Conservation (phyloP, 2,797 vertebrate genomes). For the Sebastolobus altivelis region DNA sequence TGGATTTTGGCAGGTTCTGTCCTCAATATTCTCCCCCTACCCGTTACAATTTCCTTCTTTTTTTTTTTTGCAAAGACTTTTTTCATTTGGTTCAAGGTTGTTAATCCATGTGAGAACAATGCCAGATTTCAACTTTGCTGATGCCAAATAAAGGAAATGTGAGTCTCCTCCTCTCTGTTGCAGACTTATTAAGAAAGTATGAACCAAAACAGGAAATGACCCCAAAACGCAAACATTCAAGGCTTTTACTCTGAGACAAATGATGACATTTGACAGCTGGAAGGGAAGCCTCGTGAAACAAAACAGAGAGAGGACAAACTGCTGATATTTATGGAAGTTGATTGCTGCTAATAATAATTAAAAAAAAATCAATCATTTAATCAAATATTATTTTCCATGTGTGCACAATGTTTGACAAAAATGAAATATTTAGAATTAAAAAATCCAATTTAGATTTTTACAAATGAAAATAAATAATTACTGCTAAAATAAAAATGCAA, state of each 20-base stretch:
- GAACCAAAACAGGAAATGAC: conserved; percentile 62
- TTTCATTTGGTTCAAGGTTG: neutral
- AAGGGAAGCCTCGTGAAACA: conserved; percentile 1
- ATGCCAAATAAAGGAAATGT: conserved; percentile 26
- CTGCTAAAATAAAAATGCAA: neutral
- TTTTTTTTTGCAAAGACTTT: neutral
- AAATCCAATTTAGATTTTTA: neutral
- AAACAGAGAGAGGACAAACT: conserved; percentile 4
- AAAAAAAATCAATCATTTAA: neutral
- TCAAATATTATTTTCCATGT: neutral
- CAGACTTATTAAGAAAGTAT: neutral
- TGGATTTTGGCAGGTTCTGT: too few relatives aligned
- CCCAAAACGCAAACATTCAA: neutral
- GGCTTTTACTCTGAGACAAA: conserved; percentile 17
- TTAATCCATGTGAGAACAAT: neutral
- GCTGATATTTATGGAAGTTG: neutral
- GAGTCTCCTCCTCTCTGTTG: conserved; percentile 1
- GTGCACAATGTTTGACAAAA: neutral
- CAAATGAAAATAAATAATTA: neutral
- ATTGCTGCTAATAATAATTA: neutral
- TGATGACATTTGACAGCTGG: conserved; percentile 6
- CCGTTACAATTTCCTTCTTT: neutral
- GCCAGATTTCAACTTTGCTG: neutral
- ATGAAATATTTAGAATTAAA: neutral
- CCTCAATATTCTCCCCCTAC: too few relatives aligned